Evolutionary conservation across 2,888 invertebrate species (phyloP).

Genomic region (Bruchidius siliquastri): DNA sequence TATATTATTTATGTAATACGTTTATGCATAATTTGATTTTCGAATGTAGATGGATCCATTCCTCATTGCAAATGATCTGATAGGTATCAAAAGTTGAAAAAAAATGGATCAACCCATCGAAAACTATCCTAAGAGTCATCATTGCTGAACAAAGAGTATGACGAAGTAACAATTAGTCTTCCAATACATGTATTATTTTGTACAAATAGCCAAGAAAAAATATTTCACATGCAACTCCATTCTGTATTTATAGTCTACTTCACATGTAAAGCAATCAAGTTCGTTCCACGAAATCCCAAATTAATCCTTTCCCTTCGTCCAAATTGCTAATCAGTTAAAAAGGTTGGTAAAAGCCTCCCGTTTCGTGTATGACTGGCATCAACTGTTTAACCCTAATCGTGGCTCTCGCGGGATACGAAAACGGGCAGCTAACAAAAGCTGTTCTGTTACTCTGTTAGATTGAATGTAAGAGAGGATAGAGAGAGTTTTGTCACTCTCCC

Average conservation of each 20-base stretch:
- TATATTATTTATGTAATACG: too few species aligned
- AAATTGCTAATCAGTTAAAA: neutral
- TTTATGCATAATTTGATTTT: too few species aligned
- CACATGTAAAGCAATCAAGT: neutral
- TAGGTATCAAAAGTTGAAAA: too few species aligned
- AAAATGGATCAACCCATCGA: too few species aligned
- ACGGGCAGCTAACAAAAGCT: constrained; percentile 11
- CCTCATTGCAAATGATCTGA: too few species aligned
- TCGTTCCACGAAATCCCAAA: neutral
- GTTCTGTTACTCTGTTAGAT: constrained; percentile 22
- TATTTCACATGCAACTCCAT: neutral
- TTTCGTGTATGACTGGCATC: neutral
- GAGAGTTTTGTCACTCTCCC: constrained; percentile 9
- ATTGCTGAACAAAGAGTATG: too few species aligned
- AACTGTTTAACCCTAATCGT: neutral
- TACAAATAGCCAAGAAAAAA: too few species aligned
- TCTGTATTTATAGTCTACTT: neutral
- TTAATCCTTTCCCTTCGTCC: neutral
- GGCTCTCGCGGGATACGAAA: neutral
- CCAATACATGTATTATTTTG: too few species aligned
- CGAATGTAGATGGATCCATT: too few species aligned
- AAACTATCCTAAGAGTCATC: too few species aligned
- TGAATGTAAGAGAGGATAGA: constrained; percentile 21
- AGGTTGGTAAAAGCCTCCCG: neutral
- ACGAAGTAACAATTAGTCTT: too few species aligned